Conservation (phyloP, 2,888 invertebrate species). For the Ectemnius lituratus region DNA sequence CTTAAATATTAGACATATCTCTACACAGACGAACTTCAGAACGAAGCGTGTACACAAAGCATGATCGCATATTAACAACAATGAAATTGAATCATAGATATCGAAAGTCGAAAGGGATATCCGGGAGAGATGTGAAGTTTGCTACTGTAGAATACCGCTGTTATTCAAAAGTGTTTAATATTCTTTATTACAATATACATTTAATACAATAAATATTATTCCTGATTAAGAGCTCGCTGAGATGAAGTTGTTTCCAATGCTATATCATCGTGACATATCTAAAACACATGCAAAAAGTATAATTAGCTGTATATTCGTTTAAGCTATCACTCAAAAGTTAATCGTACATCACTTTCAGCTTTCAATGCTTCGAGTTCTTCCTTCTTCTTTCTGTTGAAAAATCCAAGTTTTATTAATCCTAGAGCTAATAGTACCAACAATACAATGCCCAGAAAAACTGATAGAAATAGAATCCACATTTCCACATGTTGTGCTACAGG, state of each 20-base stretch:
- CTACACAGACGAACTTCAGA: too few relatives aligned
- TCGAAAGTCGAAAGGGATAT: too few relatives aligned
- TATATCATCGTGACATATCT: conserved; percentile 24
- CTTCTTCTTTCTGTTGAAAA: conserved; percentile 69
- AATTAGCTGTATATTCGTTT: not conserved
- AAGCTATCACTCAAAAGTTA: not conserved
- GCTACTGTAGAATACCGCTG: too few relatives aligned
- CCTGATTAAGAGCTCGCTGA: conserved; percentile 43
- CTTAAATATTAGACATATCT: too few relatives aligned
- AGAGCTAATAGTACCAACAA: conserved; percentile 63
- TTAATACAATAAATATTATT: conserved; percentile 16
- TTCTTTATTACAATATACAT: too few relatives aligned
- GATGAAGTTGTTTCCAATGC: conserved; percentile 54
- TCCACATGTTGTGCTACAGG: conserved; percentile 61
- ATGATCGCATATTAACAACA: too few relatives aligned
- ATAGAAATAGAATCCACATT: conserved; percentile 67
- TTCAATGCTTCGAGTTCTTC: conserved; percentile 67
- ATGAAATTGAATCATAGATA: too few relatives aligned
- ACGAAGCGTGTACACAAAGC: too few relatives aligned
- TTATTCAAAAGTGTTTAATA: too few relatives aligned
- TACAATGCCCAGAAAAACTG: conserved; percentile 68
- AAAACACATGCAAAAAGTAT: conserved; percentile 16
- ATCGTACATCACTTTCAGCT: conserved; percentile 65
- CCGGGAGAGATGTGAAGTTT: too few relatives aligned
- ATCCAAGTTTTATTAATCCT: conserved; percentile 69